These are phyloP conservation scores for Scolanthus callimorphus DNA, from an alignment of 92 coral and sea anemone genomes.

Conservation along the genomic window DNA sequence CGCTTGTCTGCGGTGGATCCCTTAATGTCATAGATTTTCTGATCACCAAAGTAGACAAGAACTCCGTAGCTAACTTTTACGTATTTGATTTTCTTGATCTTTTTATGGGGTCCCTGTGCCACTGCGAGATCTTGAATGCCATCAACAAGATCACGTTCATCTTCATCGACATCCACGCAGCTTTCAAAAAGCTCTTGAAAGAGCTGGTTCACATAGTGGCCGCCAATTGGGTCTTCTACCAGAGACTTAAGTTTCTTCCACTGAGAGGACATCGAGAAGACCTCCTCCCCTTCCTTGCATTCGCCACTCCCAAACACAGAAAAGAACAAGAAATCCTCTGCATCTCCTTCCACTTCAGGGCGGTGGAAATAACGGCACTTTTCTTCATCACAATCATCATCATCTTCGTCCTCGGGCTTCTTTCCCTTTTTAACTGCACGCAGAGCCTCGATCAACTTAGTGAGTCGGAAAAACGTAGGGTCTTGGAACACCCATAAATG, in stretches of 20 bases:
- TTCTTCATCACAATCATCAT: too few species aligned
- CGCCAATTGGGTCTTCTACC: slow-evolving; percentile 11
- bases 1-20: slow-evolving; percentile 7
- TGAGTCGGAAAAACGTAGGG: slow-evolving; percentile 4
- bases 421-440: too few species aligned
- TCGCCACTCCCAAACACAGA: slow-evolving; percentile 3
- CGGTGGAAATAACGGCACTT: slow-evolving; percentile 1
- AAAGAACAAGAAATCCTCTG: neutral
- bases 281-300: slow-evolving; percentile 10
- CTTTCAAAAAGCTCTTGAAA: neutral
- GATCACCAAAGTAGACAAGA: neutral
- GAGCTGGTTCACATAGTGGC: slow-evolving; percentile 4
- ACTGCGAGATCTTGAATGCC: neutral
- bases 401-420: too few species aligned
- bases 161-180: slow-evolving; percentile 2
- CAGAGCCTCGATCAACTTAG: slow-evolving; percentile 1
- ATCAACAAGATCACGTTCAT: neutral
- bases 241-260: too few species aligned
- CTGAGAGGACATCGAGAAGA: slow-evolving; percentile 7
- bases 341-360: neutral
- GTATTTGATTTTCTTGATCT: too few species aligned
- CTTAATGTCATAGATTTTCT: neutral
- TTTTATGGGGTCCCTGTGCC: too few species aligned
- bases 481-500: slow-evolving; percentile 10
- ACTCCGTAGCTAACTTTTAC: too few species aligned